Percentiles rank a stretch among this genome's conserved stretches.
These are phyloP conservation scores for Mus spicilegus DNA, from an alignment of 2,113 vertebrate genomes.

Conservation along the genomic window DNA sequence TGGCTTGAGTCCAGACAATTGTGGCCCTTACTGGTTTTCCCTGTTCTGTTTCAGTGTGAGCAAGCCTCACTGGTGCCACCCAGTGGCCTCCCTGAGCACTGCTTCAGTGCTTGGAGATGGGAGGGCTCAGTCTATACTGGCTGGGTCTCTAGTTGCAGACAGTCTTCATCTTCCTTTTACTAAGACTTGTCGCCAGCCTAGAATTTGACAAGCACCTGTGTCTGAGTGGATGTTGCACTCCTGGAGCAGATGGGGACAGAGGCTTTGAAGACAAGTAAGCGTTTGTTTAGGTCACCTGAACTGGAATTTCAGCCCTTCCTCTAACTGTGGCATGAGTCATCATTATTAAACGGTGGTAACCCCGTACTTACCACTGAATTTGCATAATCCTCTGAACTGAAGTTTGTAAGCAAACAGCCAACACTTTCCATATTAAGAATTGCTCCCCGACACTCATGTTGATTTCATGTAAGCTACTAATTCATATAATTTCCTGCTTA, in stretches of 20 bases:
- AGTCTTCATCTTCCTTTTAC: background rate
- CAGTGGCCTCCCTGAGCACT: background rate
- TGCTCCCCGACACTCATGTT: background rate
- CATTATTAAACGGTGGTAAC: fast-evolving
- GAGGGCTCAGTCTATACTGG: background rate
- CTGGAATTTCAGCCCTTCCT: background rate
- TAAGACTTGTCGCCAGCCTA: background rate
- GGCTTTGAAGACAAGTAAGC: background rate
- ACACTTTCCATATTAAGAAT: background rate
- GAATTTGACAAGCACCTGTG: too few species aligned
- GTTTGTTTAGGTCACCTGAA: background rate
- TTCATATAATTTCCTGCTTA: background rate
- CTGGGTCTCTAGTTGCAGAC: background rate
- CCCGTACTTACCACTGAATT: background rate
- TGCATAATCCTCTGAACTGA: background rate
- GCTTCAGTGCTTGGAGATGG: background rate
- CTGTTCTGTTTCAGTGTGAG: too few species aligned
- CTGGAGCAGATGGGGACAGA: background rate
- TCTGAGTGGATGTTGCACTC: background rate
- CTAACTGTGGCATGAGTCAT: background rate
- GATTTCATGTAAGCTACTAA: background rate
- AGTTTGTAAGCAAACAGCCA: background rate
- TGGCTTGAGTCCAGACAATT: background rate
- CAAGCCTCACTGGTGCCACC: background rate
- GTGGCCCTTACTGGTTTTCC: background rate